Base-by-base conservation (phyloP, 2,113 vertebrate species). In the Gavialis gangeticus region DNA sequence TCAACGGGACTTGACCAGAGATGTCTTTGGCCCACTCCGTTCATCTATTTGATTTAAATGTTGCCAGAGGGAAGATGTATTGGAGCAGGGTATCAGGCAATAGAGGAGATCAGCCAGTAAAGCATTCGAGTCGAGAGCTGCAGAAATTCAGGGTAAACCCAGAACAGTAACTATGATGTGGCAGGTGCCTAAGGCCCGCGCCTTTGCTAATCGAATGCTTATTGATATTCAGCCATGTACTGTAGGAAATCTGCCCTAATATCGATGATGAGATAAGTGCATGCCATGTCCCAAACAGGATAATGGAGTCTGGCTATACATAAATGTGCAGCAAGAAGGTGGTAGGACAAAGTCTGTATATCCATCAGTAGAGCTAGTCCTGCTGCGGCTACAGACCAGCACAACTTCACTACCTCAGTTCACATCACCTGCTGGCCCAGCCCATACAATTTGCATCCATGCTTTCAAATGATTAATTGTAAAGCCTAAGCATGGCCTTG, bases 401-500 rank as follows among this genome's bases (percentile, higher is more conserved):
- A 5, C 10, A 55, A 46, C 25, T 16, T 13, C 22, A 25, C 73
- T 28, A 17, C 22, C 16, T 8, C 46, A 3, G 5, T 28, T 55
- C 10, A 28, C 10, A 4, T 22, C 46, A 24, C 25, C 25, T 9
- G 25, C 25, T 22, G 73, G 27, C 12, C 27, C 27, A 27, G 24
- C 24, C 37, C 13, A 10, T 34, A 4, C 5, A 14, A 24, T 27
- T 17, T 75, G 37, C 16, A 24, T 28, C 46, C 46, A 27, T 55
- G 5, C 14, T 75, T 54, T 27, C 17, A 10, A 75, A 75, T 17
- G 25, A 67, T 60, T 22, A 55, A 34, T 11, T 16, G 60, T 6
- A 55, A n/a, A 30, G 34, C 0, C 2, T 2, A 3, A 55, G 60
- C 0, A 1, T 2, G 3, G 13, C 17, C 34, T 67, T 59, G 46